A percentile compares a stretch with the other conserved stretches of the same genome.
Evolutionary conservation across 2,888 invertebrate genomes (phyloP).

Genomic region (Stenolophus ochropezus): DNA sequence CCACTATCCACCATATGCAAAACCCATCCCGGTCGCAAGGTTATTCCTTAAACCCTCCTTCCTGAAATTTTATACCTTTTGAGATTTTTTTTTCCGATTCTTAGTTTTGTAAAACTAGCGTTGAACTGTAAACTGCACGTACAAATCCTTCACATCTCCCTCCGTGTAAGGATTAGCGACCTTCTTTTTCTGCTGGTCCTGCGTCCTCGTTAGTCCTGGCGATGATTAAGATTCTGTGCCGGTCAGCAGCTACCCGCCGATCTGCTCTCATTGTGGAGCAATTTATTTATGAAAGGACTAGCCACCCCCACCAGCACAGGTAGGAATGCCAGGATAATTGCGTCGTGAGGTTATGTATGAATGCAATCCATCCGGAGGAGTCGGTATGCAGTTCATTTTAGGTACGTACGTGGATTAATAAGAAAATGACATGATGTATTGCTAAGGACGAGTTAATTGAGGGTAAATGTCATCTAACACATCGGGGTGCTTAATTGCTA

Average conservation of each 20-base stretch:
- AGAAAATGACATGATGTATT: not conserved
- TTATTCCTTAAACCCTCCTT: no score
- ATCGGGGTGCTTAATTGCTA: no score
- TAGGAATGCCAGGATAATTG: conserved; percentile 30
- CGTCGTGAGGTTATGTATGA: conserved; percentile 25
- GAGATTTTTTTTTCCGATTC: no score
- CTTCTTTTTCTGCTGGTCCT: conserved; percentile 5
- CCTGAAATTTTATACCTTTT: no score
- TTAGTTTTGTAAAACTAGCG: no score
- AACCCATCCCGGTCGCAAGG: no score
- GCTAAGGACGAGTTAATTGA: not conserved
- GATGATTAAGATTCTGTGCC: conserved; percentile 27
- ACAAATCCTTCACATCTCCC: no score
- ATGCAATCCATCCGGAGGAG: conserved; percentile 5
- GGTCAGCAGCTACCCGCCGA: conserved; percentile 16
- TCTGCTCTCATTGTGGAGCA: conserved; percentile 7
- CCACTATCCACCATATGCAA: no score
- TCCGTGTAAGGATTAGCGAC: not conserved
- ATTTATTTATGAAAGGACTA: conserved; percentile 26
- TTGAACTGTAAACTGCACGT: no score
- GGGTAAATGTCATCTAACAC: no score
- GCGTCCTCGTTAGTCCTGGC: not conserved
- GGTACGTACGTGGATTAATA: not conserved
- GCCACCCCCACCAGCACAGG: not conserved
- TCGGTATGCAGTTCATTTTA: not conserved